phyloP scores from a whole-genome alignment of 2,888 invertebrate species.

The Chrysolina haemoptera region DNA sequence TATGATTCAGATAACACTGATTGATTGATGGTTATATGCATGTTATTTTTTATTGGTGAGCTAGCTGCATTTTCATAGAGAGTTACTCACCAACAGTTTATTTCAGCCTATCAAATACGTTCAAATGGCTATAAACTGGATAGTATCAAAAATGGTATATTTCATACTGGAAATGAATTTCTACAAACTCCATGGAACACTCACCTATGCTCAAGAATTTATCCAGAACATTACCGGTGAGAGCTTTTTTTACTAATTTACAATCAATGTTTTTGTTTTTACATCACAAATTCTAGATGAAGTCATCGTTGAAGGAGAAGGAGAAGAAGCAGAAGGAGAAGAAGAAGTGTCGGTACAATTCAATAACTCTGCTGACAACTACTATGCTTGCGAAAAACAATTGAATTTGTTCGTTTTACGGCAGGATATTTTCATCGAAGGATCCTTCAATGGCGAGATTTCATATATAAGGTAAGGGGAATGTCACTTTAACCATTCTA shows the following conservation, averaged over 20 bases:
- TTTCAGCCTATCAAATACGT: conserved; percentile 69
- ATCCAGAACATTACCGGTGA: conserved; percentile 20
- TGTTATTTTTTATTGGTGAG: too few species aligned
- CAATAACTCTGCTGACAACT: conserved; percentile 60
- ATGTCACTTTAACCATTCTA: too few species aligned
- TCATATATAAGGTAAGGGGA: conserved; percentile 38
- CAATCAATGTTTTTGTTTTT: conserved; percentile 2
- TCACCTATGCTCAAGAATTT: conserved; percentile 48
- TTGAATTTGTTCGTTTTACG: conserved; percentile 61
- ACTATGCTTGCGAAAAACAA: conserved; percentile 64
- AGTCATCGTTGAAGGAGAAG: conserved; percentile 64
- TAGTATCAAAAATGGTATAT: conserved; percentile 67
- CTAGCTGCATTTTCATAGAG: too few species aligned
- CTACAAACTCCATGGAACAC: conserved; percentile 48
- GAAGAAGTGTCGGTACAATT: conserved; percentile 58
- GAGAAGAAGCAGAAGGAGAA: conserved; percentile 58
- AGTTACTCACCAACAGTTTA: neutral
- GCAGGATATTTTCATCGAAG: conserved; percentile 57
- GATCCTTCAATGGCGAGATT: conserved; percentile 57
- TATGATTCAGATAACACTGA: too few species aligned
- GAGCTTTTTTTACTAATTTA: neutral
- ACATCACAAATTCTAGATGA: neutral
- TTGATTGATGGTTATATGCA: too few species aligned
- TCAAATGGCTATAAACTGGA: conserved; percentile 68
- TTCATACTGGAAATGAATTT: conserved; percentile 61